Conservation (phyloP, 2,888 invertebrate species). For the Drosophila incognita region DNA sequence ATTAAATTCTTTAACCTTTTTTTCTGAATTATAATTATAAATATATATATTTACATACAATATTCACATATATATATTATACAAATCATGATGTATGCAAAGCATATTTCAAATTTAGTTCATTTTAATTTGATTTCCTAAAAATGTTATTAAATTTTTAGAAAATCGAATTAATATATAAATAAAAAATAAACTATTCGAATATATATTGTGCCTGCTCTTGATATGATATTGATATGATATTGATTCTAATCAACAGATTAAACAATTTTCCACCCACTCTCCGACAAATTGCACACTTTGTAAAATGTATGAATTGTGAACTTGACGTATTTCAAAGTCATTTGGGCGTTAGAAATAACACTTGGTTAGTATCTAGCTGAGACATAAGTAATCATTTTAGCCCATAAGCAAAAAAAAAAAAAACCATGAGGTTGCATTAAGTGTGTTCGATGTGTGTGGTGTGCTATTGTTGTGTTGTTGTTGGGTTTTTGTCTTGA, state of each 20-base stretch:
- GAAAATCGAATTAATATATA: background rate
- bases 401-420: conserved; percentile 35
- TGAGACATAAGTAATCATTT: conserved; percentile 42
- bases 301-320: background rate
- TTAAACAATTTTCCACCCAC: background rate
- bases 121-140: background rate
- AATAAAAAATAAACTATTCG: background rate
- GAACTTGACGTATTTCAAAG: conserved; percentile 2
- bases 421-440: conserved; percentile 44
- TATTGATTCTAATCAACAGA: background rate
- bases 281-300: background rate
- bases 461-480: background rate
- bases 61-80: background rate
- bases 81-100: background rate
- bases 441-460: background rate
- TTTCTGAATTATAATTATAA: background rate
- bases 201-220: background rate
- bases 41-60: background rate
- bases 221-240: background rate
- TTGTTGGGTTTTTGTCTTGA: conserved; percentile 3
- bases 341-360: conserved; percentile 5
- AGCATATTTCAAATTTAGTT: background rate
- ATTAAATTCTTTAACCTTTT: background rate
- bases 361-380: conserved; percentile 14
- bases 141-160: background rate